These are phyloP conservation scores for Ophraella communa DNA, from an alignment of 2,888 invertebrate genomes.

Conservation along the genomic window DNA sequence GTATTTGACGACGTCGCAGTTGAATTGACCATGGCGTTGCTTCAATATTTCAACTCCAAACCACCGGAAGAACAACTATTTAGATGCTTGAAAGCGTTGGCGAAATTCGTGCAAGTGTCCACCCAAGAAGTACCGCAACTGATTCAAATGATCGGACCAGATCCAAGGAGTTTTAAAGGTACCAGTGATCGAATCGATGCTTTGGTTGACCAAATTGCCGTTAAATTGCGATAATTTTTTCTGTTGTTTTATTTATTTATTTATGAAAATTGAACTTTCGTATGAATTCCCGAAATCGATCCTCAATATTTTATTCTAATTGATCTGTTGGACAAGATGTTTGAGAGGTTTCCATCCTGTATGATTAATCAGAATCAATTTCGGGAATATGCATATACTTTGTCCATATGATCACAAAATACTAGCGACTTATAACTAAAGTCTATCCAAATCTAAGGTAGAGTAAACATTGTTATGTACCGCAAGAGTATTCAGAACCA, in stretches of 20 bases:
- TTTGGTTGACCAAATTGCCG: conserved; percentile 73
- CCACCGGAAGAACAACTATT: conserved; percentile 85
- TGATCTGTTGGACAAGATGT: too few species aligned
- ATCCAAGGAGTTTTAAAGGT: conserved; percentile 82
- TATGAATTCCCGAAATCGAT: too few species aligned
- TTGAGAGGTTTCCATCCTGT: too few species aligned
- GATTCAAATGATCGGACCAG: conserved; percentile 89
- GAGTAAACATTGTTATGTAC: too few species aligned
- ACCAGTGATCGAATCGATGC: conserved; percentile 81
- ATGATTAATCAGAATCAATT: too few species aligned
- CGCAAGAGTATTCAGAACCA: too few species aligned
- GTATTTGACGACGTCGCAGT: conserved; percentile 94
- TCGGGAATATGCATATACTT: too few species aligned
- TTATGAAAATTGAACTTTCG: neutral
- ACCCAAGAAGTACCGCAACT: conserved; percentile 85
- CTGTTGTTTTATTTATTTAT: neutral
- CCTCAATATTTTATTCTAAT: too few species aligned
- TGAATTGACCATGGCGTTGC: conserved; percentile 87
- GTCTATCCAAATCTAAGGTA: too few species aligned
- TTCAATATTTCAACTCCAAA: conserved; percentile 84
- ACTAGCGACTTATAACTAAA: too few species aligned
- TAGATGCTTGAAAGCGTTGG: conserved; percentile 79
- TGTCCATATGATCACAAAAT: too few species aligned
- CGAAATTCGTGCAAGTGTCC: conserved; percentile 76
- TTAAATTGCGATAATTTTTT: conserved; percentile 28